A percentile compares a stretch with the other conserved stretches of the same genome.
Evolutionary conservation across 2,888 invertebrate genomes (phyloP).

Genomic region (Odontocolon sp.): DNA sequence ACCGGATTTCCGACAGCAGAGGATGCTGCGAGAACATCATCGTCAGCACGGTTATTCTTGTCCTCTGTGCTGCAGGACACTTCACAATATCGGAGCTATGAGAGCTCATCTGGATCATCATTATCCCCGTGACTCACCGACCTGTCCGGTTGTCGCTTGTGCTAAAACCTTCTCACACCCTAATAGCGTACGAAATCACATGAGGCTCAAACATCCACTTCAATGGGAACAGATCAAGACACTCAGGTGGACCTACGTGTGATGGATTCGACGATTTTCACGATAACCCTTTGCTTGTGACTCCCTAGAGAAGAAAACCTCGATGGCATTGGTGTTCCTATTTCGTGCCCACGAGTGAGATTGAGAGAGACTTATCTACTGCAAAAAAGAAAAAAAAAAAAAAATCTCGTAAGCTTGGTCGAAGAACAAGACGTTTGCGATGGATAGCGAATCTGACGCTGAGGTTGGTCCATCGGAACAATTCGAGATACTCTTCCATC

Average conservation of each 20-base stretch:
- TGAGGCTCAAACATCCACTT: constrained; percentile 90
- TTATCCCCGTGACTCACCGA: constrained; percentile 92
- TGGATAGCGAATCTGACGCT: too few relatives aligned
- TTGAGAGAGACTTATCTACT: neutral
- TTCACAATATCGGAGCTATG: constrained; percentile 86
- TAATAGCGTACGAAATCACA: constrained; percentile 93
- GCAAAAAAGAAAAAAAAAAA: too few relatives aligned
- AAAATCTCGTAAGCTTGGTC: too few relatives aligned
- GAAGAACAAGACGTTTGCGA: too few relatives aligned
- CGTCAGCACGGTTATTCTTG: constrained; percentile 84
- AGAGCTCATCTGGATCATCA: constrained; percentile 90
- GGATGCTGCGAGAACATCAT: constrained; percentile 75
- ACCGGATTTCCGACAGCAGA: constrained; percentile 76
- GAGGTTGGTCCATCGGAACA: too few relatives aligned
- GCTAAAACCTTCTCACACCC: constrained; percentile 90
- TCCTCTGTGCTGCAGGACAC: constrained; percentile 87
- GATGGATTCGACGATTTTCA: constrained; percentile 67
- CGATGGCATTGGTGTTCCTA: constrained; percentile 44
- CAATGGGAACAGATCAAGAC: constrained; percentile 94
- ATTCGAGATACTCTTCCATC: neutral
- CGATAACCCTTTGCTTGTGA: neutral
- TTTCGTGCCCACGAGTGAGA: constrained; percentile 11
- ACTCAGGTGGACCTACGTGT: constrained; percentile 87
- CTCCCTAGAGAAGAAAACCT: neutral
- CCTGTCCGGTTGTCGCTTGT: constrained; percentile 90